phyloP scores from a whole-genome alignment of 2,888 invertebrate species.

The Torymus texanus region DNA sequence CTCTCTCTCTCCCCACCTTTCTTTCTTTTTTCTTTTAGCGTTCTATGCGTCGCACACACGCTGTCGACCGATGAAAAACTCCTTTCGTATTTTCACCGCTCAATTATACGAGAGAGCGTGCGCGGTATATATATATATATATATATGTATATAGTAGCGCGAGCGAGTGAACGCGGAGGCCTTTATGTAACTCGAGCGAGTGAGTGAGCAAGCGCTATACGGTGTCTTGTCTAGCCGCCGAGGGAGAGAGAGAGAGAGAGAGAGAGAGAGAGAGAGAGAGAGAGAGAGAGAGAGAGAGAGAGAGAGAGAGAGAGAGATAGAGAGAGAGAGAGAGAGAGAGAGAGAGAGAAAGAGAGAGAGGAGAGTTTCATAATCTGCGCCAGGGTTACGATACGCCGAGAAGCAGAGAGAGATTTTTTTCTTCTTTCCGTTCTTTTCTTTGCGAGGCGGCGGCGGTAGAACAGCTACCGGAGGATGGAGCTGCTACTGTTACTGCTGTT shows the following conservation, averaged over 20 bases:
- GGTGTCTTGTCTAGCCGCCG: too few relatives aligned
- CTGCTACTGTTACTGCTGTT: too few relatives aligned
- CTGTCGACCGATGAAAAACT: slow-evolving; percentile 32
- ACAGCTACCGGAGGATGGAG: too few relatives aligned
- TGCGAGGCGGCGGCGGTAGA: neutral
- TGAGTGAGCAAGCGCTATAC: slow-evolving; percentile 1
- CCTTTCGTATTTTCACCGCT: slow-evolving; percentile 54
- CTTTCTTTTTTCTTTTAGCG: too few relatives aligned
- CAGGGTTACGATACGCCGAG: slow-evolving; percentile 40
- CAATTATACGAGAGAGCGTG: slow-evolving; percentile 30
- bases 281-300: slow-evolving; percentile 20
- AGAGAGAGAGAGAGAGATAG: slow-evolving; percentile 6
- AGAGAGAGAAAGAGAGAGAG: slow-evolving; percentile 15
- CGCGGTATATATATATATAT: too few relatives aligned
- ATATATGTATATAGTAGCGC: neutral
- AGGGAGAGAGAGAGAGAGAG: too few relatives aligned
- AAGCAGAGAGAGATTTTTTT: neutral
- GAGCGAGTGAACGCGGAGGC: neutral
- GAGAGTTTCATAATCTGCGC: slow-evolving; percentile 35
- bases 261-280: neutral
- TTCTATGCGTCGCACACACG: too few relatives aligned
- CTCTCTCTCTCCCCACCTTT: neutral
- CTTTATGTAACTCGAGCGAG: slow-evolving; percentile 44
- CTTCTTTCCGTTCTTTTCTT: neutral
- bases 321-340: too few relatives aligned